phyloP scores from a whole-genome alignment of 2,888 invertebrate species.

The Anagyrus pseudococci region DNA sequence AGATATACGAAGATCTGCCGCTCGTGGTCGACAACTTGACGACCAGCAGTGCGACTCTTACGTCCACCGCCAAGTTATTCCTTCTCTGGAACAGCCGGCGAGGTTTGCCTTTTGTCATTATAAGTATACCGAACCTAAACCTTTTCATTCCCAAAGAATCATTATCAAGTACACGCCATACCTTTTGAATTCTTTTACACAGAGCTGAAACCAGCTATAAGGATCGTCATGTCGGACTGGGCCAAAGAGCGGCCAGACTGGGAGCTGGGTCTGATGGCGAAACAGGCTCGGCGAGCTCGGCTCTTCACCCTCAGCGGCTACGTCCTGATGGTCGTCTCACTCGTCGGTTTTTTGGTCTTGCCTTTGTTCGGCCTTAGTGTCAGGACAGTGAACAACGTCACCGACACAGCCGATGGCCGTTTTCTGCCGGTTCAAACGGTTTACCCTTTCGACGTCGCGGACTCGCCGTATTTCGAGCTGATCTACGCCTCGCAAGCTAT shows the following conservation, averaged over 20 bases:
- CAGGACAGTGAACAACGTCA: conserved; percentile 17
- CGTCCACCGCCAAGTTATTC: conserved; percentile 8
- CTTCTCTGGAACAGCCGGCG: conserved; percentile 11
- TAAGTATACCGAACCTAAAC: too few species aligned
- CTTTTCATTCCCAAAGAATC: too few species aligned
- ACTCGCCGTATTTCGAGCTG: neutral
- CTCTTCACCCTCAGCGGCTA: conserved; percentile 21
- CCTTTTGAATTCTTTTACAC: too few species aligned
- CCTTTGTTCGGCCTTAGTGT: conserved; percentile 10
- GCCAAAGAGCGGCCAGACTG: neutral
- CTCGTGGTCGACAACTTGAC: conserved; percentile 13
- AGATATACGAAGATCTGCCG: neutral
- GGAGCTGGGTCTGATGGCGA: conserved; percentile 9
- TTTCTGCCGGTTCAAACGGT: conserved; percentile 3
- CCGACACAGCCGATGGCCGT: conserved; percentile 1
- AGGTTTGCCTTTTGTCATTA: too few species aligned
- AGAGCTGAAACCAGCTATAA: neutral
- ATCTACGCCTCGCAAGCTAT: neutral
- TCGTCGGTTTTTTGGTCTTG: neutral
- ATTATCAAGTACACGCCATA: too few species aligned
- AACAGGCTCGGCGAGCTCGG: conserved; percentile 7
- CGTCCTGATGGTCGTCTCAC: conserved; percentile 5
- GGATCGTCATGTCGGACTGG: neutral
- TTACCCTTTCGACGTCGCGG: neutral
- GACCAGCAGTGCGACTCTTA: neutral